phyloP scores from a whole-genome alignment of 2,888 invertebrate species.

The Toxonevra muliebris region DNA sequence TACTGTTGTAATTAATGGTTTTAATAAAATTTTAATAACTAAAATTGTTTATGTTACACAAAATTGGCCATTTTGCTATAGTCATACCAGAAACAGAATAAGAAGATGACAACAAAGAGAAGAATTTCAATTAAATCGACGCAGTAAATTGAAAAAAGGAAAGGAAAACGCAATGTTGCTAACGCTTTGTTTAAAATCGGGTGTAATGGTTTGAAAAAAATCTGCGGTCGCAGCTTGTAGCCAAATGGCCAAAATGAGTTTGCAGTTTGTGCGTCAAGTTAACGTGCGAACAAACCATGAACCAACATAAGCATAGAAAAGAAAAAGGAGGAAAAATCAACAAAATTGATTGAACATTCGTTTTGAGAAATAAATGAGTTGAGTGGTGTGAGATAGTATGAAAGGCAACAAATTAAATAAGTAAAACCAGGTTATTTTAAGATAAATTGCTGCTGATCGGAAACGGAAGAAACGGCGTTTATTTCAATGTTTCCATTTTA shows the following conservation, averaged over 20 bases:
- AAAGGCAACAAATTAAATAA: no score
- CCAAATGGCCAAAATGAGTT: constrained; percentile 22
- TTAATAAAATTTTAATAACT: constrained; percentile 27
- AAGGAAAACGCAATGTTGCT: neutral
- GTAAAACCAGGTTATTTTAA: no score
- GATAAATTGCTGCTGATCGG: no score
- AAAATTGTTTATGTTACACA: constrained; percentile 12
- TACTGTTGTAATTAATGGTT: constrained; percentile 20
- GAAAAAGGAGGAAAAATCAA: no score
- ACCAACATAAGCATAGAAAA: neutral
- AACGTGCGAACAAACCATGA: neutral
- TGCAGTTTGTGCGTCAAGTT: constrained; percentile 3
- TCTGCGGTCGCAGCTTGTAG: neutral
- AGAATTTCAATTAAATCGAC: constrained; percentile 29
- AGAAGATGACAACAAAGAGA: no score
- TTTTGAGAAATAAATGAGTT: no score
- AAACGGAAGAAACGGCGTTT: no score
- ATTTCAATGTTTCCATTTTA: no score
- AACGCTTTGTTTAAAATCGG: no score
- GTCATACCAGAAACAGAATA: no score
- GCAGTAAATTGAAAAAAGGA: constrained; percentile 9
- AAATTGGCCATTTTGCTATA: neutral
- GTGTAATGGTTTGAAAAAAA: neutral
- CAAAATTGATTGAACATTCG: no score
- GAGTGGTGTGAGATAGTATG: no score